phyloP scores from a whole-genome alignment of 2,888 invertebrate genomes.

The Zygogramma bicolorata region DNA sequence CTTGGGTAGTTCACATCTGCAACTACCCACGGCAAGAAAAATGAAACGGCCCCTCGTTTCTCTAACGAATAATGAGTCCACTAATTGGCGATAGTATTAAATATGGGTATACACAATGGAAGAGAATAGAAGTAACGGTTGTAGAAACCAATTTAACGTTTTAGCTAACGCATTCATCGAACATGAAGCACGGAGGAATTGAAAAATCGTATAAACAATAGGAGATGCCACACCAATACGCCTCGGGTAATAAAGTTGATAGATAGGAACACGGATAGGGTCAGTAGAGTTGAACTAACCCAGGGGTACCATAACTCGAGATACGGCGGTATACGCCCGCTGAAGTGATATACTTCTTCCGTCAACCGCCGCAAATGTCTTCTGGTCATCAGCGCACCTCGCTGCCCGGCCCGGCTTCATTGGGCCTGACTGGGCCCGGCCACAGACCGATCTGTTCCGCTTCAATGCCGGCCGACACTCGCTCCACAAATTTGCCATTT shows the following conservation, averaged over 20 bases:
- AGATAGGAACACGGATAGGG: conserved; percentile 65
- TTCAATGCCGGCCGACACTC: conserved; percentile 49
- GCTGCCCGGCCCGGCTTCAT: conserved; percentile 35
- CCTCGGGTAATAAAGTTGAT: conserved; percentile 64
- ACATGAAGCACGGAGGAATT: conserved; percentile 50
- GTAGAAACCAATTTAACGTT: conserved; percentile 43
- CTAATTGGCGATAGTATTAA: conserved; percentile 44
- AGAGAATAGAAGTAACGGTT: conserved; percentile 44
- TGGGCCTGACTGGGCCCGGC: conserved; percentile 16
- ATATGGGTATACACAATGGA: conserved; percentile 30
- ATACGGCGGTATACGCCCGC: conserved; percentile 54
- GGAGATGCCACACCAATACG: conserved; percentile 64
- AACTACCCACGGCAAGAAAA: not conserved
- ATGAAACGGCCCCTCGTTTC: conserved; percentile 26
- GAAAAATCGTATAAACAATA: conserved; percentile 65
- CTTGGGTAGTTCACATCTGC: not conserved
- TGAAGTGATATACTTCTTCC: conserved; percentile 66
- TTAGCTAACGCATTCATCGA: conserved; percentile 44
- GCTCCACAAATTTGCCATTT: conserved; percentile 36
- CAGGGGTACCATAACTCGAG: conserved; percentile 65
- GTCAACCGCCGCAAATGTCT: conserved; percentile 66
- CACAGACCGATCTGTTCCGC: conserved; percentile 55
- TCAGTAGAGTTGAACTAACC: conserved; percentile 63
- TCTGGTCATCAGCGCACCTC: conserved; percentile 63
- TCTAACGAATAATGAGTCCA: conserved; percentile 22